phyloP scores from a whole-genome alignment of 2,797 vertebrate species.

The Gymnothorax reevesii region DNA sequence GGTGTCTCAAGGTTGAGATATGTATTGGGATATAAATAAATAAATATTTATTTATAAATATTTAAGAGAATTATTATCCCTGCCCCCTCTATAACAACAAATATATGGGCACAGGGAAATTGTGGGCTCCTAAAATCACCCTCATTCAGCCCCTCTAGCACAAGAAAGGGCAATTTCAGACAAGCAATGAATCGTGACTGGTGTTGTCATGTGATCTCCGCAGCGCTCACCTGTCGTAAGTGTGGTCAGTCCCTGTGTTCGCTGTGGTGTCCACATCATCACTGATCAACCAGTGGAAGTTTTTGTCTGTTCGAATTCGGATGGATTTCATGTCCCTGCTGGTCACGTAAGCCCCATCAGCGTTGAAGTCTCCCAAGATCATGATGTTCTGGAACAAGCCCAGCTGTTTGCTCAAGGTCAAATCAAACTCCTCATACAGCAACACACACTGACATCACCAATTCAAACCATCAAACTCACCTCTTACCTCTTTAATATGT shows the following conservation, averaged over 20 bases:
- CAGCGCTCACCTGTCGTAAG: constrained; percentile 70
- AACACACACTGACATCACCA: not conserved
- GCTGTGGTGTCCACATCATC: constrained; percentile 76
- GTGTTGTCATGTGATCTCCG: not conserved
- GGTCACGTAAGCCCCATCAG: constrained; percentile 71
- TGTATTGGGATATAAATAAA: too few species aligned
- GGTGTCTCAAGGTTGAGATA: too few species aligned
- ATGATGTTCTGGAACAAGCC: constrained; percentile 68
- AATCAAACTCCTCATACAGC: not conserved
- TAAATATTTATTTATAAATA: too few species aligned
- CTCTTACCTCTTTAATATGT: too few species aligned
- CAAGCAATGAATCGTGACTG: not conserved
- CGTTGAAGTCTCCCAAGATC: constrained; percentile 79
- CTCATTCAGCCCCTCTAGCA: too few species aligned
- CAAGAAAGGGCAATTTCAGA: too few species aligned
- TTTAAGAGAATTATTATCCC: too few species aligned
- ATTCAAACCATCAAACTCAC: not conserved
- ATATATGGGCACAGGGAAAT: too few species aligned
- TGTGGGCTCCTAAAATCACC: too few species aligned
- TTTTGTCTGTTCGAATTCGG: constrained; percentile 65
- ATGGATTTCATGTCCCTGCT: constrained; percentile 63
- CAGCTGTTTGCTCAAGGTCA: not conserved
- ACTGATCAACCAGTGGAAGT: constrained; percentile 76
- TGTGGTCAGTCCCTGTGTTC: constrained; percentile 62
- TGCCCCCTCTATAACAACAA: too few species aligned